Base-by-base conservation (phyloP, 2,797 vertebrate genomes). In the Craterocephalus amniculus region DNA sequence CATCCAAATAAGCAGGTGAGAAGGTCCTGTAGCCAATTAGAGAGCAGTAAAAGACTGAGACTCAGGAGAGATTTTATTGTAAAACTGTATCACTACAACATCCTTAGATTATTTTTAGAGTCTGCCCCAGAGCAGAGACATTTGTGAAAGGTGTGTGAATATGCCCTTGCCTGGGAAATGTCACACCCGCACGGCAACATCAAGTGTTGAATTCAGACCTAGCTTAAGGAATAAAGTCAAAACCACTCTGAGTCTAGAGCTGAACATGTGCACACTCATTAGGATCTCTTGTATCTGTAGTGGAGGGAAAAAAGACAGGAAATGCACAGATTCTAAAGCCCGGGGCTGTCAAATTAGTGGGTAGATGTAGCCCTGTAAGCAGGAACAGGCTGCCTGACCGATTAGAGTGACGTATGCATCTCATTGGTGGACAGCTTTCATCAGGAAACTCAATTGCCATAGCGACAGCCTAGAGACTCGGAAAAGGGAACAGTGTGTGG, bases 21-120 rank as follows among this genome's bases (percentile, higher is more conserved):
- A 84, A 85, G 83, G 87, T 90, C 81, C 83, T 81, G 74, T 72
- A 79, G 81, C 83, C 89, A 90, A 92, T 91, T 91, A 90, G 79
- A 71, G 45, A 81, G 78, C 70, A 64, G 63, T 84, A 89, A 89
- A 87, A 76, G 58, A 72, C 74, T 63, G 24, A 38, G 62, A 66
- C 74, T 78, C 80, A n/a, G 69, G 64, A 80, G 81, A 82, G 83
- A 48, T 84, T 85, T 82, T 85, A 80, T 84, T 87, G 83, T 83
- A 72, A 84, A 83, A 81, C 58, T 26, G 60, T 69, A 74, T 82
- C 81, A 71, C 67, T 68, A 72, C 64, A 80, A 77, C 82, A 85
- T 87, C 70, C 75, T 77, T 59, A 1, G 72, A 83, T 86, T 91
- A 89, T 92, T 89, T 91, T 89, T 90, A 88, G 84, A 83, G 64